Percentiles rank a stretch among this genome's conserved stretches.
phyloP scores from a whole-genome alignment of 2,888 invertebrate species.

The Arenicola marina region DNA sequence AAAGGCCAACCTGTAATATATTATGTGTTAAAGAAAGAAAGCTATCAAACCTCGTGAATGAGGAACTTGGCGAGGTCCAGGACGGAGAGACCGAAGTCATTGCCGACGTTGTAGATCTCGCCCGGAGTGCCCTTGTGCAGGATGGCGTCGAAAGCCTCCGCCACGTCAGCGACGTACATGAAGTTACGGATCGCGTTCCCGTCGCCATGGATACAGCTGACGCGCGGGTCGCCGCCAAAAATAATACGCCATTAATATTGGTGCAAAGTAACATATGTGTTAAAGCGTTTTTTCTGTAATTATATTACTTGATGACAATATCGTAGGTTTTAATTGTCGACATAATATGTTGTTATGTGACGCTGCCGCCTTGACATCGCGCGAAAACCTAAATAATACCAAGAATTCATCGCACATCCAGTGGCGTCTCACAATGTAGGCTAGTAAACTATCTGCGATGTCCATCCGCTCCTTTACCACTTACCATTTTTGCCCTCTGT shows the following conservation, averaged over 20 bases:
- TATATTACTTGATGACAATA: no score
- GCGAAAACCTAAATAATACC: no score
- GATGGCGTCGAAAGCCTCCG: conserved; percentile 35
- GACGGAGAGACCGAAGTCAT: conserved; percentile 46
- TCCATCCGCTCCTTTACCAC: conserved; percentile 1
- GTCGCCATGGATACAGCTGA: conserved; percentile 39
- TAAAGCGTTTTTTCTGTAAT: no score
- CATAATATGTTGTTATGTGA: no score
- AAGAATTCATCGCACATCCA: no score
- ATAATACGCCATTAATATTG: neutral
- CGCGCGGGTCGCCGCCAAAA: neutral
- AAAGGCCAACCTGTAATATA: no score
- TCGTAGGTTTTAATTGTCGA: no score
- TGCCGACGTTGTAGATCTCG: conserved; percentile 42
- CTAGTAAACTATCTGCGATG: no score
- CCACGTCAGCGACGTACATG: conserved; percentile 40
- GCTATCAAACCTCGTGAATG: conserved; percentile 38
- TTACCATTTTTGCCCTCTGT: conserved; percentile 36
- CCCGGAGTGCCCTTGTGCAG: conserved; percentile 47
- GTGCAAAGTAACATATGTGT: neutral
- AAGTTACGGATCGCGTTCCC: conserved; percentile 50
- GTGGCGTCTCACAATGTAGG: no score
- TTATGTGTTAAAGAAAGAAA: no score
- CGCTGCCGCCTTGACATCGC: no score
- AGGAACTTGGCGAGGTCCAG: conserved; percentile 53